Evolutionary conservation across 2,797 vertebrate species (phyloP), one percentile per base, ranked within the genome.

Genomic region (Mormyrus proboscirostris): DNA sequence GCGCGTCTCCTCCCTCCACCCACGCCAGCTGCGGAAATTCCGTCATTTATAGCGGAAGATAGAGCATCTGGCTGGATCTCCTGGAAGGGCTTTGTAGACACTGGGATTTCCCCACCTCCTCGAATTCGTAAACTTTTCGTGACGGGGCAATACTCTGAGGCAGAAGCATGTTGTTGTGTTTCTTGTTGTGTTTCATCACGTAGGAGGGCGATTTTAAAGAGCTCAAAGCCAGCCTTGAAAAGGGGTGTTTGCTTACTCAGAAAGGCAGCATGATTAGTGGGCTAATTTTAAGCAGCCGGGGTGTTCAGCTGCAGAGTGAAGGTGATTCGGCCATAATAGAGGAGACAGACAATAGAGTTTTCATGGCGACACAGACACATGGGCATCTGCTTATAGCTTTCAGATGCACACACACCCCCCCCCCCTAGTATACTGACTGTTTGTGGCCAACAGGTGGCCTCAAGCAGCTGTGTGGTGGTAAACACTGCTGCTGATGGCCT

Each of bases 11-110:
- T 89, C 53, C 82, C 50, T 53, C 53, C 44, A 47, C 89, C 90
- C 69, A 91, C 90, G 91, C 91, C 90, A 90, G 92, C 88, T 91
- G 91, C 91, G 90, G 90, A 91, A 92, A 92, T 92, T 88, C 76
- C 83, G 53, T 88, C 88, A 92, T 93, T 92, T 90, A 89, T 65
- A 89, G 83, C 10, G 86, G 89, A 47, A 53, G 91, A 88, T 84
- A 88, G 50, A 89, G 88, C 89, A 89, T 93, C 90, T 88, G 91
- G 59, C 87, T 90, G 88, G 89, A 89, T 90, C 88, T 91, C 89
- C 90, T 91, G 73, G 29, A 91, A 86, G 89, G 83, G 87, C 90
- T 90, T 91, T 89, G 91, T 93, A 92, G 93, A 93, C 92, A 91
- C 92, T 90, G 90, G 89, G 88, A 65, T 89, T 91, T 89, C 89